These are phyloP conservation scores for Leptura quadrifasciata DNA, from an alignment of 2,888 invertebrate species.

Conservation along the genomic window DNA sequence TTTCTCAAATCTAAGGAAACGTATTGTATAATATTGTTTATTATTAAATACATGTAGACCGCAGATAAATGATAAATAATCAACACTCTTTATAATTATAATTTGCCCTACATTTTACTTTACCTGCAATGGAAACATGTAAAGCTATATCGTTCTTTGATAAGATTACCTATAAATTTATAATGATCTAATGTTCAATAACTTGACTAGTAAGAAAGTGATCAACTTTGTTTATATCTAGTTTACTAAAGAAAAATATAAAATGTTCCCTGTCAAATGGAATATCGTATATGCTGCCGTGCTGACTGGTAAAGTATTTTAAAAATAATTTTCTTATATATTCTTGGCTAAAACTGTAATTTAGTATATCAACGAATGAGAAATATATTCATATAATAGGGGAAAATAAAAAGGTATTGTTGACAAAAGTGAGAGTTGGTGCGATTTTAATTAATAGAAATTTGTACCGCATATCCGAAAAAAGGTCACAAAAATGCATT, in stretches of 20 bases:
- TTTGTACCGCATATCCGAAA: too few species aligned
- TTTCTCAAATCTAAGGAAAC: too few species aligned
- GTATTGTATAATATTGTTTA: neutral
- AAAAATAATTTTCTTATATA: neutral
- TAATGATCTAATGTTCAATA: neutral
- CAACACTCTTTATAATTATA: neutral
- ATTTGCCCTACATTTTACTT: neutral
- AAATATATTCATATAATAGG: too few species aligned
- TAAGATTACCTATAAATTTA: conserved; percentile 4
- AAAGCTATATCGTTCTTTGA: neutral
- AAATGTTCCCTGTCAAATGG: neutral
- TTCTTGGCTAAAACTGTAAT: too few species aligned
- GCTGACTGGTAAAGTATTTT: neutral
- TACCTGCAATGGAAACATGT: neutral
- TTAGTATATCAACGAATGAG: too few species aligned
- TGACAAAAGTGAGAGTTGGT: too few species aligned
- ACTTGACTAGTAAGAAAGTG: conserved; percentile 6
- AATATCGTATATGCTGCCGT: neutral
- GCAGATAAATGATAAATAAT: neutral
- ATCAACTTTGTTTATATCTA: neutral
- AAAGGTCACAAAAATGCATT: too few species aligned
- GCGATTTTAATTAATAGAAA: too few species aligned
- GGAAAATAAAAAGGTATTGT: too few species aligned
- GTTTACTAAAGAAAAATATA: neutral
- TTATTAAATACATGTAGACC: neutral